Percentiles rank a stretch among this genome's conserved stretches.
Evolutionary conservation across 2,888 invertebrate species (phyloP).

Genomic region (Eubasilissa splendida): DNA sequence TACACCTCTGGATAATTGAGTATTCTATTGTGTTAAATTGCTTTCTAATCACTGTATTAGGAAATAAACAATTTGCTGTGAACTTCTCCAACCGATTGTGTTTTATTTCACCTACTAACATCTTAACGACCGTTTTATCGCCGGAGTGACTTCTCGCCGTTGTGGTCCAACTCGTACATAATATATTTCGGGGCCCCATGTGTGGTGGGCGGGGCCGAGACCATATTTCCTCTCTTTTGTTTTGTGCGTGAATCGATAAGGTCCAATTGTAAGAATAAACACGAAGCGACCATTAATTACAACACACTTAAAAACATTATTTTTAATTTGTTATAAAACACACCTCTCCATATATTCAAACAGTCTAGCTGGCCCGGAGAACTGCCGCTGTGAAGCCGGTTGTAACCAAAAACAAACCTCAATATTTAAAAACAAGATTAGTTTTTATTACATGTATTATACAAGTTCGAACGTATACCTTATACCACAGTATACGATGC

Average conservation of each 20-base stretch:
- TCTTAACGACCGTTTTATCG: neutral
- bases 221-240: neutral
- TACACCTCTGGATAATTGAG: neutral
- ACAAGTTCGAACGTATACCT: no score
- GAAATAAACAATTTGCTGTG: slow-evolving; percentile 14
- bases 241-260: neutral
- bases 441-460: no score
- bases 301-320: neutral
- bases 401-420: neutral
- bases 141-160: neutral
- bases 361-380: no score
- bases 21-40: neutral
- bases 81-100: slow-evolving; percentile 12
- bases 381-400: neutral
- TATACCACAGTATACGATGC: no score
- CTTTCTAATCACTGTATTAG: slow-evolving; percentile 24
- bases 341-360: neutral
- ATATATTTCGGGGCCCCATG: neutral
- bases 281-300: neutral
- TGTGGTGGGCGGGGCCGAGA: neutral
- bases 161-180: neutral
- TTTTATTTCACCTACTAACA: slow-evolving; percentile 24
- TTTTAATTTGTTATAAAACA: neutral
- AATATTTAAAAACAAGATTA: no score
- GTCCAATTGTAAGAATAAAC: slow-evolving; percentile 24